Percentiles rank a stretch among this genome's conserved stretches.
These are phyloP conservation scores for Phymastichus coffea DNA, from an alignment of 1,140 invertebrate genomes.

Conservation along the genomic window DNA sequence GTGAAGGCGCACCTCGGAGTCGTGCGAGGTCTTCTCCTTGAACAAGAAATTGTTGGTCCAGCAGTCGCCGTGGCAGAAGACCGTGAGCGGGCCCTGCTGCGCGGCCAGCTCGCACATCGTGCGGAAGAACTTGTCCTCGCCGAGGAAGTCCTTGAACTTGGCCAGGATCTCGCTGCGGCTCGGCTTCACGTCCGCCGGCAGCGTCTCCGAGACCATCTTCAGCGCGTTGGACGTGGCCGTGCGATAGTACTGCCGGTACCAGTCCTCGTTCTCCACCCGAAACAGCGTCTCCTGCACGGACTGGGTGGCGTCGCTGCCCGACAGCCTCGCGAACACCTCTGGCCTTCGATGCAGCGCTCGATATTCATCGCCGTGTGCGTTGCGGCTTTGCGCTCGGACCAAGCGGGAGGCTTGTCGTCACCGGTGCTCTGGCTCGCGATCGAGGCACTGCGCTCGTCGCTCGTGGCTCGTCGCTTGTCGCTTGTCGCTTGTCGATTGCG, in stretches of 20 bases:
- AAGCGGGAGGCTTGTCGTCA: too few species aligned
- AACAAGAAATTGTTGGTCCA: constrained; percentile 77
- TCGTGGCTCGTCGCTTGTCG: too few species aligned
- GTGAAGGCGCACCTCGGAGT: constrained; percentile 58
- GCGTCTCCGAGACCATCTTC: constrained; percentile 64
- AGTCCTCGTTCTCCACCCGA: constrained; percentile 65
- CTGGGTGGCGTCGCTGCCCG: constrained; percentile 51
- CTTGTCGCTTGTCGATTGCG: too few species aligned
- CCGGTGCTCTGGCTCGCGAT: too few species aligned
- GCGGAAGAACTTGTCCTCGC: constrained; percentile 66
- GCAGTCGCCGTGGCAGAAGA: constrained; percentile 73
- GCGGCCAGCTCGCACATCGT: constrained; percentile 67
- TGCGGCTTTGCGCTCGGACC: too few species aligned
- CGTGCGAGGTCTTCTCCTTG: constrained; percentile 56
- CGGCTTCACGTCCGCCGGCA: constrained; percentile 50
- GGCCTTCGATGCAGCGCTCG: constrained; percentile 54
- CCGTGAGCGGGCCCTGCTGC: constrained; percentile 63
- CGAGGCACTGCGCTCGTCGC: too few species aligned
- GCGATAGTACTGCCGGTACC: constrained; percentile 69
- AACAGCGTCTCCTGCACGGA: constrained; percentile 63
- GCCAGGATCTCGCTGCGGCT: constrained; percentile 59
- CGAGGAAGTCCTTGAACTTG: constrained; percentile 63
- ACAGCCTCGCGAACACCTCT: constrained; percentile 62
- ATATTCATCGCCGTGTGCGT: not conserved
- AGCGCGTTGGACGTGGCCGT: constrained; percentile 66